Evolutionary conservation across 2,113 vertebrate species (phyloP).

Genomic region (Dendropsophus ebraccatus): DNA sequence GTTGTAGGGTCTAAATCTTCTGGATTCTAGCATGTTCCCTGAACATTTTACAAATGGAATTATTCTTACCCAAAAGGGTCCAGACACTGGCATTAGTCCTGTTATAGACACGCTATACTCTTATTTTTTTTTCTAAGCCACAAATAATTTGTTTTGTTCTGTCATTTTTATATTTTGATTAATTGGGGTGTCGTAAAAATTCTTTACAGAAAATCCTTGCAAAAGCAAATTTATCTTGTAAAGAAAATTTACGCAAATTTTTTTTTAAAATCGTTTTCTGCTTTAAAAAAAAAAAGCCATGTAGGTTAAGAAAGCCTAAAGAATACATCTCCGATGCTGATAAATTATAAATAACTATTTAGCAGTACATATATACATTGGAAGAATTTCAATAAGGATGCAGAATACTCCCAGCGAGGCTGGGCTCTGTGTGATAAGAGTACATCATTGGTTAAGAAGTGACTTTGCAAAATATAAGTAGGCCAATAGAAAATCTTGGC

Average conservation of each 20-base stretch:
- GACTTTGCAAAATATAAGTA: slow-evolving; percentile 60
- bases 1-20: neutral
- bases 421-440: slow-evolving; percentile 47
- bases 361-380: slow-evolving; percentile 66
- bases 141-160: neutral
- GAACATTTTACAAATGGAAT: neutral
- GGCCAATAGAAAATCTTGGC: slow-evolving; percentile 63
- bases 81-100: slow-evolving; percentile 57
- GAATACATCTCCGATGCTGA: slow-evolving; percentile 53
- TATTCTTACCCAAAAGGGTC: slow-evolving; percentile 19
- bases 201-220: neutral
- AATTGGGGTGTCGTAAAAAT: neutral
- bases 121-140: neutral
- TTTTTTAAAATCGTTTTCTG: neutral
- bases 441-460: slow-evolving; percentile 49
- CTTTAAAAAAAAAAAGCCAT: slow-evolving; percentile 47
- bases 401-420: slow-evolving; percentile 29
- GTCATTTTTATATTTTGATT: neutral
- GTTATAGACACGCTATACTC: slow-evolving; percentile 45
- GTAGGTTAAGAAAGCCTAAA: slow-evolving; percentile 44
- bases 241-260: neutral
- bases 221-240: neutral
- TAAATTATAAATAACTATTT: slow-evolving; percentile 63
- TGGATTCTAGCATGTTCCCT: neutral
- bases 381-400: slow-evolving; percentile 57